Evolutionary conservation across 2,113 vertebrate species (phyloP).

Genomic region (Mustela lutreola): DNA sequence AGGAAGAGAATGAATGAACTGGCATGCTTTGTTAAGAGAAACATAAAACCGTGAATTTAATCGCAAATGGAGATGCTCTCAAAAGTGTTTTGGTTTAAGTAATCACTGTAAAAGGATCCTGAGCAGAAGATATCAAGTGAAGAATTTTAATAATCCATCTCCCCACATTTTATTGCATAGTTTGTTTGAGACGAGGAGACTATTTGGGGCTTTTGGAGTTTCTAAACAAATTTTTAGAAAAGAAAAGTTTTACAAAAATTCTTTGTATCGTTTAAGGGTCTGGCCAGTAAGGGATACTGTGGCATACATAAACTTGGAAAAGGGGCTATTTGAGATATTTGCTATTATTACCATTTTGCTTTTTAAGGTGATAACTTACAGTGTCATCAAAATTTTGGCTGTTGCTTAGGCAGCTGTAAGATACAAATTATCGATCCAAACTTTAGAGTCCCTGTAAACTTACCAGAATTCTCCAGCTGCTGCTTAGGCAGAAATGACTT

Average conservation of each 20-base stretch:
- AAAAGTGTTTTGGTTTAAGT: constrained; percentile 59
- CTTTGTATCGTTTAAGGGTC: background rate
- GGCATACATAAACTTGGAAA: background rate
- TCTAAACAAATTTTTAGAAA: constrained; percentile 49
- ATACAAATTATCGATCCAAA: constrained; percentile 29
- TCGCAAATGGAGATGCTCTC: constrained; percentile 15
- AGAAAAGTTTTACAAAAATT: background rate
- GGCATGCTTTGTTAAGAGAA: constrained; percentile 59
- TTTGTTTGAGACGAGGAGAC: constrained; percentile 20
- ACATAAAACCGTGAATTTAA: constrained; percentile 21
- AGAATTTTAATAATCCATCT: constrained; percentile 49
- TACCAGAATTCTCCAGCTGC: constrained; percentile 3
- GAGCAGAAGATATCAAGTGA: background rate
- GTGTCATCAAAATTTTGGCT: background rate
- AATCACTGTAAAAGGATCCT: constrained; percentile 17
- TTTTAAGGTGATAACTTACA: background rate
- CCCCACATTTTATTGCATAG: background rate
- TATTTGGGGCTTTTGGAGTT: background rate
- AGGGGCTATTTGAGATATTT: background rate
- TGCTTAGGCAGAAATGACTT: background rate
- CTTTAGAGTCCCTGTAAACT: background rate
- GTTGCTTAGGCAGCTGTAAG: background rate
- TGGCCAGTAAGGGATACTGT: background rate
- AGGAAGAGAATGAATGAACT: constrained; percentile 37
- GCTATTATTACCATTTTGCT: constrained; percentile 27